Evolutionary conservation across 2,113 vertebrate species (phyloP).

Genomic region (Nyctibius bracteatus): DNA sequence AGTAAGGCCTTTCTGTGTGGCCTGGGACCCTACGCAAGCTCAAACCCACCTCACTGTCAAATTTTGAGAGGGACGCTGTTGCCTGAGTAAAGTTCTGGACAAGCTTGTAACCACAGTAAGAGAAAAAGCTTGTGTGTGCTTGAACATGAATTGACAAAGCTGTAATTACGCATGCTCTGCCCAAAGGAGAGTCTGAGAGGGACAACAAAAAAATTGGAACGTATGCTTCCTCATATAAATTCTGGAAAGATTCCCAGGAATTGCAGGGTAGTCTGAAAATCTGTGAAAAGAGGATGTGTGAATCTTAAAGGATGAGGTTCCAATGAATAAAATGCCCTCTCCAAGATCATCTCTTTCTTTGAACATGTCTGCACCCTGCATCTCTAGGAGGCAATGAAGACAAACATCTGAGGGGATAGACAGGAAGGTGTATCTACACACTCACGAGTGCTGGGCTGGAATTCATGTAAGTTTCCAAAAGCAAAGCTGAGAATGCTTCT

Average conservation of each 20-base stretch:
- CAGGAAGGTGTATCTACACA: not conserved
- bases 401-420: not conserved
- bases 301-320: not conserved
- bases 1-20: not conserved
- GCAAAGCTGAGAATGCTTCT: not conserved
- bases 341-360: not conserved
- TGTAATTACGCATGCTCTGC: not conserved
- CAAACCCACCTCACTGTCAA: not conserved
- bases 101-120: not conserved
- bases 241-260: not conserved
- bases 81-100: not conserved
- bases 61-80: not conserved
- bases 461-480: not conserved
- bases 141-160: not conserved
- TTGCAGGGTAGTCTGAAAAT: not conserved
- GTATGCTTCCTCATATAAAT: not conserved
- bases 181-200: not conserved
- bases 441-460: not conserved
- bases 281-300: not conserved
- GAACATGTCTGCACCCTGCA: accelerated
- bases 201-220: not conserved
- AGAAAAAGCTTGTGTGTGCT: not conserved
- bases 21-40: not conserved
- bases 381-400: not conserved
- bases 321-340: not conserved